These are phyloP conservation scores for Harpalus rubripes DNA, from an alignment of 2,888 invertebrate species.

Conservation along the genomic window DNA sequence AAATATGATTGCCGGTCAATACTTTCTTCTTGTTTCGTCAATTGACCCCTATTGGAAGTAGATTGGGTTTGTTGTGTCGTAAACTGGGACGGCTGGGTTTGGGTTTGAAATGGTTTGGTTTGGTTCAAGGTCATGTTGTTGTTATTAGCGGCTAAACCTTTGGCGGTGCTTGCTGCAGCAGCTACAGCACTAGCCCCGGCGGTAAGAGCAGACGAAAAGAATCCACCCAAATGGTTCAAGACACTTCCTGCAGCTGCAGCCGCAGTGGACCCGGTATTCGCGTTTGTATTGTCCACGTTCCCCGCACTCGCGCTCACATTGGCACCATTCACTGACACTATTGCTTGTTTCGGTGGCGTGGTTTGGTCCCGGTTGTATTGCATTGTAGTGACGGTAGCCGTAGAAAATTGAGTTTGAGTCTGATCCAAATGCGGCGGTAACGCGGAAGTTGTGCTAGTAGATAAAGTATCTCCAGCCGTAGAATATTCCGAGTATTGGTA, in stretches of 20 bases:
- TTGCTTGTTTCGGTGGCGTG: slow-evolving; percentile 73
- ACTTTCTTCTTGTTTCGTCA: slow-evolving; percentile 77
- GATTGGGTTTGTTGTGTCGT: slow-evolving; percentile 60
- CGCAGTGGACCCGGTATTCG: slow-evolving; percentile 72
- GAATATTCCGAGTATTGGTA: slow-evolving; percentile 72
- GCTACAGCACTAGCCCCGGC: slow-evolving; percentile 75
- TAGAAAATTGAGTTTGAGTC: slow-evolving; percentile 66
- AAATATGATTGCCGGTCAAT: slow-evolving; percentile 73
- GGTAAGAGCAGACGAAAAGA: slow-evolving; percentile 79
- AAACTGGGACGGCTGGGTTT: slow-evolving; percentile 53
- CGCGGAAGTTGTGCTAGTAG: slow-evolving; percentile 70
- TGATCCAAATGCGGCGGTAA: slow-evolving; percentile 66
- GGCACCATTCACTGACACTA: slow-evolving; percentile 71
- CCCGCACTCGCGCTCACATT: slow-evolving; percentile 68
- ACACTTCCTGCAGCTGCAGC: neutral
- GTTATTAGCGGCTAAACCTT: slow-evolving; percentile 28
- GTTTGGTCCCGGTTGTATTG: slow-evolving; percentile 75
- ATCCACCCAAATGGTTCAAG: slow-evolving; percentile 76
- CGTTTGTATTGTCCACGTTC: slow-evolving; percentile 68
- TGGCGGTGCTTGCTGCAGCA: slow-evolving; percentile 71
- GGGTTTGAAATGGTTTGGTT: neutral
- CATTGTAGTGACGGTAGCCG: slow-evolving; percentile 71
- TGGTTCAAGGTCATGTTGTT: slow-evolving; percentile 53
- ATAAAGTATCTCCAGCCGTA: slow-evolving; percentile 73
- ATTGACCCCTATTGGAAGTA: slow-evolving; percentile 70